Conservation (phyloP, 2,888 invertebrate species). For the Lasius platythorax region DNA sequence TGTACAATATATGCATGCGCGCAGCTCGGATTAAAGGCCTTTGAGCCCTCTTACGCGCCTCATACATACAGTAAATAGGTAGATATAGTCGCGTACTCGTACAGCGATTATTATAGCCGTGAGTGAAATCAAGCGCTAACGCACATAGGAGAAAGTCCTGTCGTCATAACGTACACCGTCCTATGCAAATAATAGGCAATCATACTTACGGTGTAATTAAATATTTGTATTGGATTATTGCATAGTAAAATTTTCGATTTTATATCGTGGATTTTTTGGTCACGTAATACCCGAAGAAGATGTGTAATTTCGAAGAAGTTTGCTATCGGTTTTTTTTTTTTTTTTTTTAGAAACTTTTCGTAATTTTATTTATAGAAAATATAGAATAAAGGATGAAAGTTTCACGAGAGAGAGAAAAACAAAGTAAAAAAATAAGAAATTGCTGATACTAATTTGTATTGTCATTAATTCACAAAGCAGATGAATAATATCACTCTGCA, state of each 20-base stretch:
- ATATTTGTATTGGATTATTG: not conserved
- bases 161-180: not conserved
- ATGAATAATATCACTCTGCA: not conserved
- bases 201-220: not conserved
- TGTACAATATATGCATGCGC: slow-evolving; percentile 30
- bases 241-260: not conserved
- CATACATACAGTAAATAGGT: slow-evolving; percentile 9
- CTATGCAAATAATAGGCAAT: not conserved
- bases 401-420: not conserved
- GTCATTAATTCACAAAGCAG: not conserved
- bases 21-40: slow-evolving; percentile 48
- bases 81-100: slow-evolving; percentile 3
- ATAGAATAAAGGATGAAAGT: not conserved
- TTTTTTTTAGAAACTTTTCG: not conserved
- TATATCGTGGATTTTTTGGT: not conserved
- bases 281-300: not conserved
- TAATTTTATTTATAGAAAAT: not conserved
- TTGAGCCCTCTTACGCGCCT: slow-evolving; percentile 29
- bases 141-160: slow-evolving; percentile 27
- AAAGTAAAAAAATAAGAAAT: not conserved
- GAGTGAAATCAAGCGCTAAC: slow-evolving; percentile 32
- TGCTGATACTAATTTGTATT: not conserved
- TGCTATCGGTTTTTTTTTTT: not conserved
- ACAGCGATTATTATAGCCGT: slow-evolving; percentile 21
- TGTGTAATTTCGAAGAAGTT: not conserved